phyloP scores from a whole-genome alignment of 2,888 invertebrate genomes.

The Catocala nupta region DNA sequence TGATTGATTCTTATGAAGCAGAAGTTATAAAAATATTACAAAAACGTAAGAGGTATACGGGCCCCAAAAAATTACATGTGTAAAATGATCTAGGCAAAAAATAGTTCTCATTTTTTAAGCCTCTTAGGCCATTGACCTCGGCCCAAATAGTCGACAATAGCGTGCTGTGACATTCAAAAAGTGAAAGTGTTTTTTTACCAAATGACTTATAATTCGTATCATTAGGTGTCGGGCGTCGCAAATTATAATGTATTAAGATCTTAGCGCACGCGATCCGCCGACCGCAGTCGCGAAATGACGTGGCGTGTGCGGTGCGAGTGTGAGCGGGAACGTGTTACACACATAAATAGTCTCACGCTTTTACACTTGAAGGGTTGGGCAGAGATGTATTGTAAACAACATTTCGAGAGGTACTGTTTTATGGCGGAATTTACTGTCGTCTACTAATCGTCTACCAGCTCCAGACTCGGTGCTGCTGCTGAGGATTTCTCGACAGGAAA shows the following conservation, averaged over 20 bases:
- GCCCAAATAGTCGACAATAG: conserved; percentile 43
- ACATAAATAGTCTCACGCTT: background rate
- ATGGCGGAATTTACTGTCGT: no score
- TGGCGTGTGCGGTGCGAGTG: conserved; percentile 20
- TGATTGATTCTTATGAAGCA: no score
- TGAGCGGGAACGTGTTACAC: conserved; percentile 14
- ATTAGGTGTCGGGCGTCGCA: conserved; percentile 49
- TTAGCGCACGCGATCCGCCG: conserved; percentile 52
- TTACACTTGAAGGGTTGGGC: no score
- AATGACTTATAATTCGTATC: conserved; percentile 45
- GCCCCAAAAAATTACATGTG: no score
- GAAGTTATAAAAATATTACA: no score
- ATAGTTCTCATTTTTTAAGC: background rate
- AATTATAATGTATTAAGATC: conserved; percentile 55
- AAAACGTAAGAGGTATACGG: no score
- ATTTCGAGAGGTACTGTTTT: no score
- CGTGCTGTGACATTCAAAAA: conserved; percentile 54
- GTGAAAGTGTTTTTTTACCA: conserved; percentile 45
- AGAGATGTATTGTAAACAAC: no score
- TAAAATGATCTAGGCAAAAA: background rate
- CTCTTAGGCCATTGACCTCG: conserved; percentile 39
- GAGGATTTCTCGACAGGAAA: no score
- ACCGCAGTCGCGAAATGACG: conserved; percentile 42
- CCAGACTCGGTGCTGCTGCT: no score
- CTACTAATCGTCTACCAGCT: no score